Base-by-base conservation (phyloP, 2,113 vertebrate species). In the Axis porcinus region DNA sequence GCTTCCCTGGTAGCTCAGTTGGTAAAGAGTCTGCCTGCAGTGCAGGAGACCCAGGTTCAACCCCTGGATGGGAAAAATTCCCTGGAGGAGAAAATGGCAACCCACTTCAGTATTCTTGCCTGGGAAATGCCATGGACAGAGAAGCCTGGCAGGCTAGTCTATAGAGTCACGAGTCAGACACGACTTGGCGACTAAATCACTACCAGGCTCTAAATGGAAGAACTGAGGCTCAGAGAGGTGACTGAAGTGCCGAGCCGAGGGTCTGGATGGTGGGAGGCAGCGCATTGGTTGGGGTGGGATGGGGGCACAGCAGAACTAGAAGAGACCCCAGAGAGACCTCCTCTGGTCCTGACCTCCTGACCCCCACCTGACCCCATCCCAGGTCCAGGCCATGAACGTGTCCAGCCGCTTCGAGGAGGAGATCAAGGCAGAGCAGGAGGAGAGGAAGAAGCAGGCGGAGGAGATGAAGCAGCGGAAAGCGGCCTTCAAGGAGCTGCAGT, bases 361-460 rank as follows among this genome's bases (percentile, higher is more conserved):
- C 19, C 3, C 10, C 0, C 0, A 17, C n/a, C 30, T 0, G 0
- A 0, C n/a, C 0, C 43, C 1, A 0, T 14, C 19, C 0, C 98
- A 99, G 99, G 99, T 99, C 4, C 99, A 99, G 55, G 99, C 99
- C 86, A 99, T 99, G 98, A 99, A 98, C 0, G 99, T 99, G 3
- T 98, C 99, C 76, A 99, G 98, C 97, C 99, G 99, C 54, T 99
- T 99, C 0, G 99, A 99, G 98, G 99, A 99, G 8, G 99, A 99
- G 99, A 99, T 99, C 98, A 99, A 99, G 62, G 99, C 99, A 0
- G 99, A 99, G 98, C 99, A 99, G 97, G 99, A 99, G 97, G 99
- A 98, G 86, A 99, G 99, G 98, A 99, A 99, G 98, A 99, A 99
- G 96, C 99, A 99, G 98, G 99, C 99, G 0, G 99, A 99, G 98